Base-by-base conservation (phyloP, 2,113 vertebrate species). In the Gallinago jamesoni region DNA sequence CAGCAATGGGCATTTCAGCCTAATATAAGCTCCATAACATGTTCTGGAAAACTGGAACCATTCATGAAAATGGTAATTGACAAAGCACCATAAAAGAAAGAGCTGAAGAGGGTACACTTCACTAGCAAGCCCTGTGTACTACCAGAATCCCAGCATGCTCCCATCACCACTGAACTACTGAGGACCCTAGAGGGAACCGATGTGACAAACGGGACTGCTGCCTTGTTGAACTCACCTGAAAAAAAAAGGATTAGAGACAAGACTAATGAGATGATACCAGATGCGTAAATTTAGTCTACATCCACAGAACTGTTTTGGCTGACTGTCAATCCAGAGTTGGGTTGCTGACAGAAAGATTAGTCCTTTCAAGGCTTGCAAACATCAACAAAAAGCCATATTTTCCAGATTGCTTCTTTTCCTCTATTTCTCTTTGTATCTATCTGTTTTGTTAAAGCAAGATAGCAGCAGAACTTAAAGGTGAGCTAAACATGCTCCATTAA, bases 101-200 rank as follows among this genome's bases (percentile, higher is more conserved):
- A 81, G 56, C 25, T 84, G 23, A 56, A 91, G 64, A 43, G 7
- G 31, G 22, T 28, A n/a, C 7, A 4, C 16, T 50, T 83, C n/a
- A 8, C 28, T 62, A 20, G 17, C 41, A 57, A 67, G 10, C 33
- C 23, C 55, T 87, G 19, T 23, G 28, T 27, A 1, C 39, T 31
- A 5, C 39, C 60, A 75, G 69, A 48, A 74, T 23, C 25, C 20
- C n/a, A 82, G 52, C 3, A 18, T 1, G 0, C 2, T 68, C 18
- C 24, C 25, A 63, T 62, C 62, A 63, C 20, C 37, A 16, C 41
- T 35, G 56, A 84, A 31, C 21, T 59, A 2, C 67, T 19, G 27
- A 73, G 43, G 19, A 21, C 6, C 12, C 11, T 31, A 33, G n/a
- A 43, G 23, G 17, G 14, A 70, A 28, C 7, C 0, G 0, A 13